A percentile compares a stretch with the other conserved stretches of the same genome.
Conservation (phyloP, 35 echinoderm and acorn worm genomes). For the Strongylocentrotus purpuratus region DNA sequence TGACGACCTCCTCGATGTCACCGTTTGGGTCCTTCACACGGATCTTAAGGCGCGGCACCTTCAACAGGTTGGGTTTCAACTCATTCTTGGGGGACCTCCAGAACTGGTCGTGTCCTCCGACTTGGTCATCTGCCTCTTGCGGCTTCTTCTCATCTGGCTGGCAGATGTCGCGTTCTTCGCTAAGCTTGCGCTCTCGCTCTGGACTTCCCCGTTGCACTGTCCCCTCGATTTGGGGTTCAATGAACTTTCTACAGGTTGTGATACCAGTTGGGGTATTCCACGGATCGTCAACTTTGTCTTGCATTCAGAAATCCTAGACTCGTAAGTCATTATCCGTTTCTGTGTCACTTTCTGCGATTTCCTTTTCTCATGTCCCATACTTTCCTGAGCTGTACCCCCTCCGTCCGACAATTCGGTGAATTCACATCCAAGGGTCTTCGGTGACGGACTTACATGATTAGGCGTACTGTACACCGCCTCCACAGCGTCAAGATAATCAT, state of each 20-base stretch:
- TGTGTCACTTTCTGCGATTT: background rate
- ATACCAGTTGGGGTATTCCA: slow-evolving; percentile 41
- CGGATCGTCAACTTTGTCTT: slow-evolving; percentile 90
- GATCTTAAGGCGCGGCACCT: slow-evolving; percentile 81
- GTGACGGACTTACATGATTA: background rate
- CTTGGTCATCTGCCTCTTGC: background rate
- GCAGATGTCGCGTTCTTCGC: background rate
- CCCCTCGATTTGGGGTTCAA: background rate
- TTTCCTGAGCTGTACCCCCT: background rate
- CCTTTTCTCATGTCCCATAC: background rate
- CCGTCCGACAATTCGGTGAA: background rate
- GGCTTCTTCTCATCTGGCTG: background rate
- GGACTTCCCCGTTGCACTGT: background rate
- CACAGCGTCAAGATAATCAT: background rate
- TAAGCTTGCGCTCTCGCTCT: background rate
- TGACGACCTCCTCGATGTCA: slow-evolving; percentile 81
- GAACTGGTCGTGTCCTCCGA: background rate
- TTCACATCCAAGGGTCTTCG: background rate
- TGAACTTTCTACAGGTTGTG: background rate
- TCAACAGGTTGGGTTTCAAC: background rate
- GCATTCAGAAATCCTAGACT: slow-evolving; percentile 93
- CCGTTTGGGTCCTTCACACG: slow-evolving; percentile 82
- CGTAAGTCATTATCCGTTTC: slow-evolving; percentile 59
- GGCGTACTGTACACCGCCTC: background rate
- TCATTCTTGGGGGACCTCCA: background rate